A percentile compares a stretch with the other conserved stretches of the same genome.
phyloP scores from a whole-genome alignment of 1,140 invertebrate genomes.

The Laupala kohalensis region DNA sequence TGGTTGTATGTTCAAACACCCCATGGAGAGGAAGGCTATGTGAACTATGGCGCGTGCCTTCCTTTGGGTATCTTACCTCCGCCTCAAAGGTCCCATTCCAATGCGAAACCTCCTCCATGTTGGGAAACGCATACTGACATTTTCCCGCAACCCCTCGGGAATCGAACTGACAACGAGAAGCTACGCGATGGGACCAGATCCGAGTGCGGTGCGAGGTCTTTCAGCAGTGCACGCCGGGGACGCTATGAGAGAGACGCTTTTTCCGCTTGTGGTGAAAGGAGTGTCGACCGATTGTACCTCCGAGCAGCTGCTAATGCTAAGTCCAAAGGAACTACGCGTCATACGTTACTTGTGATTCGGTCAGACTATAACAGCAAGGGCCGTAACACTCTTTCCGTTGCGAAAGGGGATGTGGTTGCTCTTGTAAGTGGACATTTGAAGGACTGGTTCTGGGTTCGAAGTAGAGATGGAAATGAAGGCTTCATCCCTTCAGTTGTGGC shows the following conservation, averaged over 20 bases:
- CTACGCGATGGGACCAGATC: constrained; percentile 31
- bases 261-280: constrained; percentile 42
- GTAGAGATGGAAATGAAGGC: constrained; percentile 50
- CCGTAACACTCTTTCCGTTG: constrained; percentile 43
- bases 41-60: constrained; percentile 43
- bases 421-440: constrained; percentile 36
- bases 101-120: constrained; percentile 40
- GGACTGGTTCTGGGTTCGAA: constrained; percentile 61
- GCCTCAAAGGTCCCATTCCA: constrained; percentile 9
- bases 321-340: constrained; percentile 23
- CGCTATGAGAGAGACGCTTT: constrained; percentile 30
- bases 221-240: constrained; percentile 25
- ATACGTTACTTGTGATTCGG: constrained; percentile 52
- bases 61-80: constrained; percentile 54
- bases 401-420: constrained; percentile 58
- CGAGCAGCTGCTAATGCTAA: constrained; percentile 35
- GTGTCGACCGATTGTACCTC: constrained; percentile 54
- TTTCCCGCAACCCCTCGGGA: constrained; percentile 48
- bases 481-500: constrained; percentile 63
- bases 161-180: constrained; percentile 51
- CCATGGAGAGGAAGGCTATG: constrained; percentile 62
- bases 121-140: constrained; percentile 68
- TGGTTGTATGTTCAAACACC: constrained; percentile 74
- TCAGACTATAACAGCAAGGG: constrained; percentile 43
- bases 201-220: constrained; percentile 24